A percentile compares a stretch with the other conserved stretches of the same genome.
Conservation (phyloP, 2,797 vertebrate species). For the Anguilla obscura region DNA sequence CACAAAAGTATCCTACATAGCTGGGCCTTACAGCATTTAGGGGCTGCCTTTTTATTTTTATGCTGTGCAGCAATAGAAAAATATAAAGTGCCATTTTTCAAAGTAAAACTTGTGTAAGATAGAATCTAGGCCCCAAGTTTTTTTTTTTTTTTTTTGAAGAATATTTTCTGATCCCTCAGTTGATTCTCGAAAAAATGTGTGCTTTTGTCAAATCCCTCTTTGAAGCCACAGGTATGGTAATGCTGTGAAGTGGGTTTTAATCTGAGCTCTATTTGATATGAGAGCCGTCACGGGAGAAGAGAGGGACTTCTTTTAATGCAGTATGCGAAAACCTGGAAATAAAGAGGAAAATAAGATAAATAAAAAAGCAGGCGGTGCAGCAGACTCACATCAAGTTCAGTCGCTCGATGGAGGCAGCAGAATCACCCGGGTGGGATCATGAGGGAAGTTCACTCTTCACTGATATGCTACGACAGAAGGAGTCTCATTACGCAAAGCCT, state of each 20-base stretch:
- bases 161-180: background rate
- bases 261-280: background rate
- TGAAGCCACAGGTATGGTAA: background rate
- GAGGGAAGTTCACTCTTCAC: background rate
- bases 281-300: background rate
- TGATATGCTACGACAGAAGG: background rate
- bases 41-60: background rate
- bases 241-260: background rate
- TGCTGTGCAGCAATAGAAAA: background rate
- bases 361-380: background rate
- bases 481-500: background rate
- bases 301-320: background rate
- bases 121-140: background rate
- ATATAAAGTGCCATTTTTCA: background rate
- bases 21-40: background rate
- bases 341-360: background rate
- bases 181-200: background rate
- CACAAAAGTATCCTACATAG: background rate
- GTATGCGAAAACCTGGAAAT: background rate
- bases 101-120: background rate
- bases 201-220: background rate
- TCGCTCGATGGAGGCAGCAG: background rate
- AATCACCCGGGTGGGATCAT: background rate
- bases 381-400: background rate
- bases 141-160: background rate